Percentiles rank a stretch among this genome's conserved stretches.
Evolutionary conservation across 1,140 invertebrate species (phyloP).

Genomic region (Drosophila arizonae): DNA sequence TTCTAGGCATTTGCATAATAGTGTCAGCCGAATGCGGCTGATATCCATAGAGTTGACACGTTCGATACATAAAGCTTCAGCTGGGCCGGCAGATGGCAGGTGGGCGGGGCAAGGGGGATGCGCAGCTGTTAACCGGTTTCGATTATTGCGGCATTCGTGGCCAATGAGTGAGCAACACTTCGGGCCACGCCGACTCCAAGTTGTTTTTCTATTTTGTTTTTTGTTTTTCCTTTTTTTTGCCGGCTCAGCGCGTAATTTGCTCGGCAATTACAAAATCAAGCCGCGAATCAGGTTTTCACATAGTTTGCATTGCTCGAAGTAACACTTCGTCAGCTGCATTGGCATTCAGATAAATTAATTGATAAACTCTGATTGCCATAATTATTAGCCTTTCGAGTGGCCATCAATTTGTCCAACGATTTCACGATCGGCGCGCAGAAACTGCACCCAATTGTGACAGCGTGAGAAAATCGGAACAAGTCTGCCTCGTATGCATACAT

Average conservation of each 20-base stretch:
- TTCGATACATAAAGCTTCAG: slow-evolving; percentile 42
- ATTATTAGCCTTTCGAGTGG: slow-evolving; percentile 59
- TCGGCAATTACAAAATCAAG: slow-evolving; percentile 68
- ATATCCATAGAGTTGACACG: slow-evolving; percentile 47
- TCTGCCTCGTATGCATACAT: not conserved
- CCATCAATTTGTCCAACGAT: slow-evolving; percentile 50
- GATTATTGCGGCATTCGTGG: slow-evolving; percentile 8
- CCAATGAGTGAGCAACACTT: slow-evolving; percentile 30
- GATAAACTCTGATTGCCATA: slow-evolving; percentile 60
- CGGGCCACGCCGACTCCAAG: slow-evolving; percentile 6
- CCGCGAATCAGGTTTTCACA: slow-evolving; percentile 38
- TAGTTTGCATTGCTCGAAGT: slow-evolving; percentile 39
- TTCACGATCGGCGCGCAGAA: slow-evolving; percentile 17
- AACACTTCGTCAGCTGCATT: slow-evolving; percentile 43
- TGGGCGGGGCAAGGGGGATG: not conserved
- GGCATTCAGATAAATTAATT: slow-evolving; percentile 44
- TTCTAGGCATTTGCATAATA: slow-evolving; percentile 44
- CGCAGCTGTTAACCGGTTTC: slow-evolving; percentile 48
- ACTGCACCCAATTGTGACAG: slow-evolving; percentile 16
- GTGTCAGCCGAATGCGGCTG: slow-evolving; percentile 34
- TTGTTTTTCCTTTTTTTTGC: not conserved
- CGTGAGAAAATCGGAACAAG: slow-evolving; percentile 11
- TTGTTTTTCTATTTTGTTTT: not conserved
- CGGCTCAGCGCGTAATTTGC: slow-evolving; percentile 51
- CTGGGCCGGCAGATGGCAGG: not conserved